phyloP scores from a whole-genome alignment of 2,888 invertebrate species.

The Agriopis aurantiaria region DNA sequence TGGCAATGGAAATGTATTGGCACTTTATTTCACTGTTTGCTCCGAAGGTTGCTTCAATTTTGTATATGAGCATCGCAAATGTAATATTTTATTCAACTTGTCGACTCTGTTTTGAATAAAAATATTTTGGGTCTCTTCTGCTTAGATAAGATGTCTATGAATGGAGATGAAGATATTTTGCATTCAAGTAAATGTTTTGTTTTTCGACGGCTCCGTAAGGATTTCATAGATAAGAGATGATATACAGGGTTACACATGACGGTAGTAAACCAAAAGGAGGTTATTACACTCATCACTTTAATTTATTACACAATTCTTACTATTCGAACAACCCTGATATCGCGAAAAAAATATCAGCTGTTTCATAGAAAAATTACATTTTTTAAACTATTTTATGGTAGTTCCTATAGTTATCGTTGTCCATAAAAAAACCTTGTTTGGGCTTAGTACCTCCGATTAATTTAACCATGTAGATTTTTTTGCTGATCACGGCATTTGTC shows the following conservation, averaged over 20 bases:
- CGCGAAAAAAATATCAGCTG: no score
- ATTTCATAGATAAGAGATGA: background rate
- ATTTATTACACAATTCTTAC: no score
- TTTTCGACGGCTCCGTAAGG: background rate
- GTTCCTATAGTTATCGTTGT: no score
- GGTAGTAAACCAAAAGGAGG: no score
- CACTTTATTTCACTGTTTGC: conserved; percentile 24
- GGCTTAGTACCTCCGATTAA: no score
- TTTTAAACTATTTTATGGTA: no score
- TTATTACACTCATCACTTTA: no score
- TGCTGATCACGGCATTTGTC: no score
- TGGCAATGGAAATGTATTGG: conserved; percentile 14
- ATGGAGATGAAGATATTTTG: background rate
- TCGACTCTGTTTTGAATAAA: conserved; percentile 1
- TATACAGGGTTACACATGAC: background rate
- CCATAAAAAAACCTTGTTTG: no score
- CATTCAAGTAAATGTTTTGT: background rate
- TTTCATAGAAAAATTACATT: no score
- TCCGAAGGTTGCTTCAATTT: conserved; percentile 21
- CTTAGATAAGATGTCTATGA: background rate
- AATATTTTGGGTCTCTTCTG: conserved; percentile 1
- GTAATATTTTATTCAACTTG: conserved; percentile 16
- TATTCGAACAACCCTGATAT: no score
- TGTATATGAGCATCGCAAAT: conserved; percentile 8
- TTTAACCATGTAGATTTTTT: no score